Evolutionary conservation across 2,113 vertebrate genomes (phyloP).

Genomic region (Ammospiza nelsoni): DNA sequence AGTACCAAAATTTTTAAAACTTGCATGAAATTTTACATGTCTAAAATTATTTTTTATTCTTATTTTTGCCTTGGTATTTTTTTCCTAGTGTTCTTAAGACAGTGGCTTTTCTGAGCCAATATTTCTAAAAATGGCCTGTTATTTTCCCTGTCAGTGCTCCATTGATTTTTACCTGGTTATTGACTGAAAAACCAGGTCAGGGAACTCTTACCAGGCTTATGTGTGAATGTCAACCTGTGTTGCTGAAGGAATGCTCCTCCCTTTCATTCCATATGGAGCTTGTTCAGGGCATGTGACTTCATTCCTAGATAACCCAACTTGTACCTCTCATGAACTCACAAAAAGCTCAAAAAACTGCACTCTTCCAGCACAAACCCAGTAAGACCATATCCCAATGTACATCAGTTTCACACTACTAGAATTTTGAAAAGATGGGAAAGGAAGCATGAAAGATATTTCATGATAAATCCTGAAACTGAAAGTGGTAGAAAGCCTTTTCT

Average conservation of each 20-base stretch:
- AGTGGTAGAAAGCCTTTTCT: background rate
- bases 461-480: background rate
- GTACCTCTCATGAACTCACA: background rate
- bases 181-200: background rate
- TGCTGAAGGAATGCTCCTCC: background rate
- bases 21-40: background rate
- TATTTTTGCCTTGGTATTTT: background rate
- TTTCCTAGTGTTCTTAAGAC: background rate
- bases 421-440: background rate
- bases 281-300: background rate
- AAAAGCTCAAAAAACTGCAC: background rate
- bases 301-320: background rate
- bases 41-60: background rate
- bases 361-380: background rate
- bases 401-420: background rate
- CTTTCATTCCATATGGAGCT: background rate
- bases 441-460: background rate
- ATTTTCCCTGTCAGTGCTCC: background rate
- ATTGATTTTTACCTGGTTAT: background rate
- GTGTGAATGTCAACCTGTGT: background rate
- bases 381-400: background rate
- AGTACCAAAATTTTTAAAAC: background rate
- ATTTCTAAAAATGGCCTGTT: background rate
- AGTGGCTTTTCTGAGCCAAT: background rate
- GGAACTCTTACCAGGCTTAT: background rate